A percentile compares a stretch with the other conserved stretches of the same genome.
phyloP scores from a whole-genome alignment of 2,113 vertebrate species.

The Python bivittatus region DNA sequence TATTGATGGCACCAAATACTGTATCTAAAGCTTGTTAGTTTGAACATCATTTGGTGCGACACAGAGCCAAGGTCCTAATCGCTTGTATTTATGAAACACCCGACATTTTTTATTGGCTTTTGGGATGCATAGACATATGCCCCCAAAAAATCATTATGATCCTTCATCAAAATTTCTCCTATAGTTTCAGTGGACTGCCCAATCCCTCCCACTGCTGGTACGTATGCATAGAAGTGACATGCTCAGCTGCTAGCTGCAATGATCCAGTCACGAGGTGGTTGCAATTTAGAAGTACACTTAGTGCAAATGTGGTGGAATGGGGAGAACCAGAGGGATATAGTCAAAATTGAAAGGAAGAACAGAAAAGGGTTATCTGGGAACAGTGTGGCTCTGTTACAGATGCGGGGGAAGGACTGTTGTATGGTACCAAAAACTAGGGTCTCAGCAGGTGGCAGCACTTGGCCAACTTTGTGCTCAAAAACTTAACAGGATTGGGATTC shows the following conservation, averaged over 20 bases:
- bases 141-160: neutral
- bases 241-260: neutral
- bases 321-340: neutral
- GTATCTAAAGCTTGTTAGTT: neutral
- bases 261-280: neutral
- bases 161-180: neutral
- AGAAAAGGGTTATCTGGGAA: neutral
- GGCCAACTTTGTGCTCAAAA: neutral
- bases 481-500: neutral
- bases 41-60: neutral
- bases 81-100: constrained; percentile 1
- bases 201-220: neutral
- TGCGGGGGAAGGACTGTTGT: neutral
- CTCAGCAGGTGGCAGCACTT: neutral
- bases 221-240: neutral
- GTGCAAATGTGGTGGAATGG: neutral
- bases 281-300: neutral
- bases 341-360: neutral
- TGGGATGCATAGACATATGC: neutral
- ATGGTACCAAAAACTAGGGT: neutral
- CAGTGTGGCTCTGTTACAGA: neutral
- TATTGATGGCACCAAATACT: neutral
- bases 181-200: neutral
- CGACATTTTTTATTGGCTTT: neutral
- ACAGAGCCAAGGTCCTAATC: neutral